A percentile compares a stretch with the other conserved stretches of the same genome.
Evolutionary conservation across 37 sponge, comb jelly and placozoan genomes (phyloP).

Genomic region (Geodia barretti): DNA sequence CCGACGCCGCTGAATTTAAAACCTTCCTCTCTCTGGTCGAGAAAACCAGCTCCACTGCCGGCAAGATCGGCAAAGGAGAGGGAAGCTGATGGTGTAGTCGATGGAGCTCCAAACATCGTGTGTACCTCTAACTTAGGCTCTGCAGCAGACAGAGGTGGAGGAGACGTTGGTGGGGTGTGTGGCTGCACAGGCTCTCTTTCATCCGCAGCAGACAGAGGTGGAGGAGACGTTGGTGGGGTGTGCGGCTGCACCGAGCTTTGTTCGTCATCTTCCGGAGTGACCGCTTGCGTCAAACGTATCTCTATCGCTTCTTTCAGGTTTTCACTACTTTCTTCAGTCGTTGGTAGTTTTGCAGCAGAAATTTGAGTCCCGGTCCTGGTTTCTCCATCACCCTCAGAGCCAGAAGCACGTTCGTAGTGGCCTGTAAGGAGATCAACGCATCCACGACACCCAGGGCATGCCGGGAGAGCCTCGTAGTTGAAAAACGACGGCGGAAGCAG

Average conservation of each 20-base stretch:
- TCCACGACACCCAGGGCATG: slow-evolving; percentile 84
- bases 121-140: too few relatives aligned
- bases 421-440: slow-evolving; percentile 55
- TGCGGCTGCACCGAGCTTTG: too few relatives aligned
- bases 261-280: not conserved
- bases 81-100: not conserved
- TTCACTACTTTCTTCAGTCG: not conserved
- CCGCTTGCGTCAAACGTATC: not conserved
- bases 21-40: not conserved
- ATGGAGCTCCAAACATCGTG: slow-evolving; percentile 16
- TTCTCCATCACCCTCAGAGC: too few relatives aligned
- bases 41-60: not conserved
- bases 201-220: too few relatives aligned
- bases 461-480: slow-evolving; percentile 60
- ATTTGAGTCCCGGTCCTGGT: not conserved
- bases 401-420: not conserved
- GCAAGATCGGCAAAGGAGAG: not conserved
- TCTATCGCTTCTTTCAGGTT: not conserved
- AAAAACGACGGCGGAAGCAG: slow-evolving; percentile 79
- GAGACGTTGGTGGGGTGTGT: too few relatives aligned
- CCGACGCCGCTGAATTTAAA: not conserved
- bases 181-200: too few relatives aligned
- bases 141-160: too few relatives aligned
- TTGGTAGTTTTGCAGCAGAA: not conserved
- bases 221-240: too few relatives aligned